Percentiles rank a stretch among this genome's conserved stretches.
These are phyloP conservation scores for Spheniscus mendiculus DNA, from an alignment of 2,113 vertebrate genomes.

Conservation along the genomic window DNA sequence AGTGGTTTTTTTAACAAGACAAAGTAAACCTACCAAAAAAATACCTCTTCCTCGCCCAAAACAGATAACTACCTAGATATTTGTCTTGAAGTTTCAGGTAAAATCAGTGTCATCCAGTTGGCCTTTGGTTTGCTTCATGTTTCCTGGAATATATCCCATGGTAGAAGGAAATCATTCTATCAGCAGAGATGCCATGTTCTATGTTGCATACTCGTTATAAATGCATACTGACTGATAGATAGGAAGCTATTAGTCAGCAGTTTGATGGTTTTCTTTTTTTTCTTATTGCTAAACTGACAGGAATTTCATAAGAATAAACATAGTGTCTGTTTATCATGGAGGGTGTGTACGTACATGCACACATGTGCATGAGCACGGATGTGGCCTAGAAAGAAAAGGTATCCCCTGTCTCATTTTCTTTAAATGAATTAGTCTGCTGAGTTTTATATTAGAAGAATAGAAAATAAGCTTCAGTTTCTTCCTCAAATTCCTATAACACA, in stretches of 20 bases:
- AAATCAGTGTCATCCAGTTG: not conserved
- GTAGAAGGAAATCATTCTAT: not conserved
- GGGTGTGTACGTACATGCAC: fast-evolving
- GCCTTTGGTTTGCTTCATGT: not conserved
- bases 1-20: not conserved
- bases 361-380: fast-evolving
- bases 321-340: not conserved
- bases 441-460: not conserved
- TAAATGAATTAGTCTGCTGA: not conserved
- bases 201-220: not conserved
- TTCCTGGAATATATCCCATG: not conserved
- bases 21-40: not conserved
- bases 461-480: not conserved
- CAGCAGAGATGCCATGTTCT: not conserved
- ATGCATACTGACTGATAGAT: not conserved
- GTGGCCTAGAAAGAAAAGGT: not conserved
- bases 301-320: not conserved
- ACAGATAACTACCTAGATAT: not conserved
- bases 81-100: not conserved
- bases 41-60: not conserved
- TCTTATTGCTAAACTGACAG: not conserved
- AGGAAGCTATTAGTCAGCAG: not conserved
- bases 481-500: not conserved
- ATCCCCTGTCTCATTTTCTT: not conserved
- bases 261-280: not conserved